phyloP scores from a whole-genome alignment of 2,797 vertebrate species.

The Microcaecilia unicolor region DNA sequence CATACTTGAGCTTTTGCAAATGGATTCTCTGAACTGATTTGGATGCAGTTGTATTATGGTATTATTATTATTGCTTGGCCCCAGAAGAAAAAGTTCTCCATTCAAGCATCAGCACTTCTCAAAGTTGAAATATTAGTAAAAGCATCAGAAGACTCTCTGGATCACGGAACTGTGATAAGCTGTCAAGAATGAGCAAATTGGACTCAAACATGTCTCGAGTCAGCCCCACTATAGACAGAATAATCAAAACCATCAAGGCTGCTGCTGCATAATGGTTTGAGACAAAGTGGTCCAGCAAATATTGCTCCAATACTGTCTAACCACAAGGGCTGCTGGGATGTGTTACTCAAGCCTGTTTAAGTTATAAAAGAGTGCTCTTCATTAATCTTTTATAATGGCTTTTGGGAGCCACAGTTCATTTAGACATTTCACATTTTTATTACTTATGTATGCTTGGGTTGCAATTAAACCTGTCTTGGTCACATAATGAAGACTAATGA shows the following conservation, averaged over 20 bases:
- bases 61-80: too few relatives aligned
- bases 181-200: slow-evolving; percentile 28
- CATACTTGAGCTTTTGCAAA: too few relatives aligned
- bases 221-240: slow-evolving; percentile 24
- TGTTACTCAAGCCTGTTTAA: slow-evolving; percentile 33
- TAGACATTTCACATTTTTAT: slow-evolving; percentile 45
- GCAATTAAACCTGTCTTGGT: slow-evolving; percentile 42
- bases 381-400: slow-evolving; percentile 69
- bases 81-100: too few relatives aligned
- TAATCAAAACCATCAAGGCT: slow-evolving; percentile 39
- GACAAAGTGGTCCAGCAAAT: slow-evolving; percentile 35
- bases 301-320: slow-evolving; percentile 55
- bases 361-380: slow-evolving; percentile 44
- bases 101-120: slow-evolving; percentile 21
- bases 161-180: slow-evolving; percentile 9
- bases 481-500: slow-evolving; percentile 48
- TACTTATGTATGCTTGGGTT: slow-evolving; percentile 39
- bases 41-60: too few relatives aligned
- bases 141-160: slow-evolving; percentile 19
- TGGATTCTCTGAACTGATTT: too few relatives aligned
- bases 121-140: slow-evolving; percentile 3
- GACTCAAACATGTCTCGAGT: slow-evolving; percentile 28
- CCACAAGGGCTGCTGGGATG: slow-evolving; percentile 55
- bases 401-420: slow-evolving; percentile 44
- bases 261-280: slow-evolving; percentile 23